Evolutionary conservation across 2,113 vertebrate genomes (phyloP).

Genomic region (Sclerurus mexicanus): DNA sequence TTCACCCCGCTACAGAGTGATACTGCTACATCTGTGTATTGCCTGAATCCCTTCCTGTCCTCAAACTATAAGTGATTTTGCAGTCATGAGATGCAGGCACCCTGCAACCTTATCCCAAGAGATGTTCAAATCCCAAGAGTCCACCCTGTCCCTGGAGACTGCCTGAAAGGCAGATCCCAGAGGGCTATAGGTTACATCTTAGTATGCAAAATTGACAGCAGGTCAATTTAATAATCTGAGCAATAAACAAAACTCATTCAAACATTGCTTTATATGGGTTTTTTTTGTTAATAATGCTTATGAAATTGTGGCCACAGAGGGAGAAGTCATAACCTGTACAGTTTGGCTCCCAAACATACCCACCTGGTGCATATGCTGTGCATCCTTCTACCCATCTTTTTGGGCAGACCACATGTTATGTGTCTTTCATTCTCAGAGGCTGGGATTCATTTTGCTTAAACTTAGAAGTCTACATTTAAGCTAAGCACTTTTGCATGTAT

Average conservation of each 20-base stretch:
- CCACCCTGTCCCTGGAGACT: neutral
- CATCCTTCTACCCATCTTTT: neutral
- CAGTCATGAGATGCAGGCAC: neutral
- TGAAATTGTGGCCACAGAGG: neutral
- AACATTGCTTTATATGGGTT: accelerated
- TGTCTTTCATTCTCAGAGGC: neutral
- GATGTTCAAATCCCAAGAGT: neutral
- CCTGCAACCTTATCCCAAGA: neutral
- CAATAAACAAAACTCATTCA: neutral
- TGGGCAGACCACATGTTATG: accelerated
- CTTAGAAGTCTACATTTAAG: neutral
- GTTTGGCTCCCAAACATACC: neutral
- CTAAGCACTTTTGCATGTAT: neutral
- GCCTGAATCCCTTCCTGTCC: neutral
- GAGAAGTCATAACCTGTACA: neutral
- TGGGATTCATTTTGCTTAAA: neutral
- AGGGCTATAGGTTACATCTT: neutral
- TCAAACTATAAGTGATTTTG: neutral
- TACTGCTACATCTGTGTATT: neutral
- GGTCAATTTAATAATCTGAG: neutral
- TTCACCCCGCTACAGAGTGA: neutral
- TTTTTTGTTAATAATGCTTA: neutral
- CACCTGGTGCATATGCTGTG: neutral
- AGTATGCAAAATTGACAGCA: neutral
- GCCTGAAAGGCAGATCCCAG: neutral